Base-by-base conservation (phyloP, 2,888 invertebrate genomes). In the Clusia tigrina region DNA sequence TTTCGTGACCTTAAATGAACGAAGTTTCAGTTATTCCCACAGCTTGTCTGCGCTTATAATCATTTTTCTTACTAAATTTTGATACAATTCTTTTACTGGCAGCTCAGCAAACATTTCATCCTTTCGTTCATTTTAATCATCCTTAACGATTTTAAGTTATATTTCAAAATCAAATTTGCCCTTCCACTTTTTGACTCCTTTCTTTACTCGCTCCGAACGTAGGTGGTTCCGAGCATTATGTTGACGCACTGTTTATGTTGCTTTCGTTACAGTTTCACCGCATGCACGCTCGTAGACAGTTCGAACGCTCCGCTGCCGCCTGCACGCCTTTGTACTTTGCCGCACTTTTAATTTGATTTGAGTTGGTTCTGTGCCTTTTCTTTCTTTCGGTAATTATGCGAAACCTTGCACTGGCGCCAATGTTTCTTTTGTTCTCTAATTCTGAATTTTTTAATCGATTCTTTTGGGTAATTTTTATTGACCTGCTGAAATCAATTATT, bases 371-470 rank as follows among this genome's bases (percentile, higher is more conserved):
- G 64, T 64, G 62, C 73, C 66, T 67, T 73, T 42, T 9, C 69
- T 76, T 76, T 73, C 74, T 73, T 73, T 72, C 72, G 74, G 69
- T 73, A 73, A 73, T 76, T 75, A 73, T 75, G 76, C 67, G 65
- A 18, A 48, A 48, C 48, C 5, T 2, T 18, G 20, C 15, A 58
- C 65, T 69, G 69, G 69, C 69, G 69, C 69, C 69, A 69, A 20
- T 61, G 53, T 58, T 62, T 66, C 65, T 68, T 67, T 59, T 66
- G 57, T 67, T 63, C 59, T 64, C 23, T 46, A 2, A n/a, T 32
- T 55, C 60, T 55, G 57, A 37, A 60, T 58, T 37, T 65, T 63
- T 65, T 65, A 69, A 69, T 67, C 69, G 65, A 69, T 69, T 69
- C 65, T 53, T 58, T 61, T 62, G 62, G 64, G 67, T 65, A 66